phyloP scores from a whole-genome alignment of 2,113 vertebrate species.

The Jacana jacana region DNA sequence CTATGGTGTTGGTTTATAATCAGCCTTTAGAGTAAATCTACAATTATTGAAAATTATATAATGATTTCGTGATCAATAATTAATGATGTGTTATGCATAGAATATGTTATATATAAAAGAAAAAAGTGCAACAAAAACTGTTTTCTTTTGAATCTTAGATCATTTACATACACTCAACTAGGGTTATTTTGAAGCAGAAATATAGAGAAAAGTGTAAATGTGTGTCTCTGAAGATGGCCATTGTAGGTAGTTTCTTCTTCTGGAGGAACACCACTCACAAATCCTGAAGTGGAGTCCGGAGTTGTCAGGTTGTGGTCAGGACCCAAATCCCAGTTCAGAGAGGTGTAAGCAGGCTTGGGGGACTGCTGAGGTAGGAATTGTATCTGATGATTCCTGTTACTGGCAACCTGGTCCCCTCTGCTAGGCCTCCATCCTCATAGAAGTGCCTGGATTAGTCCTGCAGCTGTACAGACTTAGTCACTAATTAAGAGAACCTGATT shows the following conservation, averaged over 20 bases:
- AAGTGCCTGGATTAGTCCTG: not conserved
- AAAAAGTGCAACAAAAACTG: not conserved
- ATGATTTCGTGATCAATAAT: not conserved
- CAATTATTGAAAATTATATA: not conserved
- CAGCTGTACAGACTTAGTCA: not conserved
- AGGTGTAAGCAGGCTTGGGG: too few species aligned
- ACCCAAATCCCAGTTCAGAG: not conserved
- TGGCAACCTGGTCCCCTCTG: not conserved
- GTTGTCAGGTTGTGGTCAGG: not conserved
- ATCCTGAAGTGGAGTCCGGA: not conserved
- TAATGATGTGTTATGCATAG: not conserved
- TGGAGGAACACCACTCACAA: not conserved
- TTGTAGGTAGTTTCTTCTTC: not conserved
- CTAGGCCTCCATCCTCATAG: not conserved
- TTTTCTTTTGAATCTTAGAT: not conserved
- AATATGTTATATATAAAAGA: not conserved
- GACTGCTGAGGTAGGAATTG: not conserved
- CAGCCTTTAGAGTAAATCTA: not conserved
- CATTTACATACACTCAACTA: not conserved
- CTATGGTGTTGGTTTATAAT: not conserved
- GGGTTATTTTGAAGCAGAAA: not conserved
- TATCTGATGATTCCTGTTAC: not conserved
- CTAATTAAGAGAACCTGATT: not conserved
- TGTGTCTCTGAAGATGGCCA: not conserved
- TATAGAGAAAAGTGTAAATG: not conserved